phyloP scores from a whole-genome alignment of 2,888 invertebrate genomes.

The Orthonevra nobilis region DNA sequence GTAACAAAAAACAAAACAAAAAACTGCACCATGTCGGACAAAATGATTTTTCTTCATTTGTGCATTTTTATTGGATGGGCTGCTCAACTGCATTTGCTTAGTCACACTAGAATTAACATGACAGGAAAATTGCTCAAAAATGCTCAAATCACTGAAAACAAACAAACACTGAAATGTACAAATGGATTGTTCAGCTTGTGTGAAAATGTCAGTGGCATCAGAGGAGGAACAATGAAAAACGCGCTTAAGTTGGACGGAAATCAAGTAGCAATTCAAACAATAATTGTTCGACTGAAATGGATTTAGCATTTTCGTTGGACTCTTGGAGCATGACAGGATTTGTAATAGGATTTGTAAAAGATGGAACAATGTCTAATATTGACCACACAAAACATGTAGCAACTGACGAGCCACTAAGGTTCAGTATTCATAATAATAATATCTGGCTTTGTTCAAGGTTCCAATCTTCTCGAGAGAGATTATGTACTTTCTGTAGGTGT shows the following conservation, averaged over 20 bases:
- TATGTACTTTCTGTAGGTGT: too few species aligned
- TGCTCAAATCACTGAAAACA: slow-evolving; percentile 42
- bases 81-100: slow-evolving; percentile 47
- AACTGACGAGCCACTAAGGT: too few species aligned
- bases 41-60: slow-evolving; percentile 43
- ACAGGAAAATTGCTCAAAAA: slow-evolving; percentile 57
- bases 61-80: slow-evolving; percentile 42
- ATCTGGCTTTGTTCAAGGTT: too few species aligned
- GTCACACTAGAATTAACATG: slow-evolving; percentile 66
- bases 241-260: not conserved
- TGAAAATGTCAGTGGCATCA: slow-evolving; percentile 13
- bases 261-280: not conserved
- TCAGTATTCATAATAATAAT: too few species aligned
- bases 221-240: not conserved
- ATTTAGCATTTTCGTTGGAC: too few species aligned
- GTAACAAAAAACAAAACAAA: too few species aligned
- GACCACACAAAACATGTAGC: too few species aligned
- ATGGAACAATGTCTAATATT: too few species aligned
- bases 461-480: too few species aligned
- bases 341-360: too few species aligned
- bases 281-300: too few species aligned
- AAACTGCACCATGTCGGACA: slow-evolving; percentile 36
- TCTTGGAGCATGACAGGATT: too few species aligned
- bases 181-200: slow-evolving; percentile 10
- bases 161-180: slow-evolving; percentile 1